Percentiles rank a stretch among this genome's conserved stretches.
Conservation (phyloP, 2,888 invertebrate genomes). For the Drosophila hamatofila region DNA sequence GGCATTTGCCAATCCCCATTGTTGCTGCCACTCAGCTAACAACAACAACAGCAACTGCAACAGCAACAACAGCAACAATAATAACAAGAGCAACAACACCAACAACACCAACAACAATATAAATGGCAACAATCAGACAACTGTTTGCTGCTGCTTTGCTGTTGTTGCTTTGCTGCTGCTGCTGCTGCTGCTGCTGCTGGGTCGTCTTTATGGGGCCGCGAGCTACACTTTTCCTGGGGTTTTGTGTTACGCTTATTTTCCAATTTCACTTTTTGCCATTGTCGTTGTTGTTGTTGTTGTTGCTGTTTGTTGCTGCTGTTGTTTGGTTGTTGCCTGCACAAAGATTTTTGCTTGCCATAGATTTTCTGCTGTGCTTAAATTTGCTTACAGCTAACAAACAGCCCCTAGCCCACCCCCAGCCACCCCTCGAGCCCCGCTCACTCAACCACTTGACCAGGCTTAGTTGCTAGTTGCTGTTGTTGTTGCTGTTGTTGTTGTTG, state of each 20-base stretch:
- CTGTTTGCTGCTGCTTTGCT: constrained; percentile 28
- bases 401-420: not conserved
- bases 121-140: constrained; percentile 68
- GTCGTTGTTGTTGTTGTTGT: constrained; percentile 35
- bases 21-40: constrained; percentile 36
- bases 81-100: constrained; percentile 11
- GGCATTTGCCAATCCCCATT: constrained; percentile 35
- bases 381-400: constrained; percentile 71
- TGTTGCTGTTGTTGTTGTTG: constrained; percentile 23
- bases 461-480: constrained; percentile 42
- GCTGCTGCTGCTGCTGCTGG: not conserved
- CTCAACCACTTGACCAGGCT: constrained; percentile 64
- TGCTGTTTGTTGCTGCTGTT: constrained; percentile 22
- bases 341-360: constrained; percentile 67
- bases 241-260: constrained; percentile 83
- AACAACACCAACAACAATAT: constrained; percentile 34
- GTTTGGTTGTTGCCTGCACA: constrained; percentile 33
- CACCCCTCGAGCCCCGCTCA: not conserved
- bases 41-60: constrained; percentile 15
- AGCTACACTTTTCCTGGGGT: constrained; percentile 63
- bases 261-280: constrained; percentile 77
- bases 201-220: constrained; percentile 42
- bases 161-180: constrained; percentile 3
- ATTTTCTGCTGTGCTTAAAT: constrained; percentile 74
- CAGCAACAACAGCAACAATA: constrained; percentile 22